phyloP scores from a whole-genome alignment of 23 tunicate genomes.

The Oikopleura albicans region DNA sequence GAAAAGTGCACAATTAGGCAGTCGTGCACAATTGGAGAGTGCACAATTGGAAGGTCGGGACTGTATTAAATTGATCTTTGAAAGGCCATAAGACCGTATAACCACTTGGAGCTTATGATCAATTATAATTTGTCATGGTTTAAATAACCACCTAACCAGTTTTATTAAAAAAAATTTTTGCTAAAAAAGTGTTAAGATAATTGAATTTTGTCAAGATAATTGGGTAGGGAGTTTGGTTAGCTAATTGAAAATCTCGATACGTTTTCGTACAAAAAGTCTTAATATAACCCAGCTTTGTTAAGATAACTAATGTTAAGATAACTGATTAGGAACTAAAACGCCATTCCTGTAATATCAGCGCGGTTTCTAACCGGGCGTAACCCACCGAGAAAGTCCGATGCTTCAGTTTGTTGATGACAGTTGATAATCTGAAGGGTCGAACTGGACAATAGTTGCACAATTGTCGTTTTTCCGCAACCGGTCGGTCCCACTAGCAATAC shows the following conservation, averaged over 20 bases:
- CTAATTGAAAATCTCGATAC: too few relatives aligned
- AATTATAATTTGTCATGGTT: background rate
- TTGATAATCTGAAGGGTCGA: slow-evolving; percentile 28
- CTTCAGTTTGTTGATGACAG: slow-evolving; percentile 90
- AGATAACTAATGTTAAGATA: background rate
- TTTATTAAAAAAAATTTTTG: too few relatives aligned
- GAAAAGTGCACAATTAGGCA: too few relatives aligned
- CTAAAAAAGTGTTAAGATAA: too few relatives aligned
- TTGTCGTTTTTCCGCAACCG: slow-evolving; percentile 93
- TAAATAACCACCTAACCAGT: too few relatives aligned
- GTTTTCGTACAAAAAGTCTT: too few relatives aligned
- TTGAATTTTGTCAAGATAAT: too few relatives aligned
- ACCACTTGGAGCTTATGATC: slow-evolving; percentile 18
- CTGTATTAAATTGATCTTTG: background rate
- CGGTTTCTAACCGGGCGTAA: slow-evolving; percentile 68
- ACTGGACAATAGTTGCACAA: slow-evolving; percentile 42
- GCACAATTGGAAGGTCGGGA: too few relatives aligned
- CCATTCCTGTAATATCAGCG: background rate
- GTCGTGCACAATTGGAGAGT: too few relatives aligned
- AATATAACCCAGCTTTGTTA: too few relatives aligned
- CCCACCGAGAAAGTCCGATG: slow-evolving; percentile 85
- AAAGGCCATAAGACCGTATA: too few relatives aligned
- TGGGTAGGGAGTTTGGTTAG: too few relatives aligned
- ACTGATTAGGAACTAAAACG: background rate
- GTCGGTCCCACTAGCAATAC: slow-evolving; percentile 72